Evolutionary conservation across 2,113 vertebrate genomes (phyloP).

Genomic region (Pardalotus punctatus): DNA sequence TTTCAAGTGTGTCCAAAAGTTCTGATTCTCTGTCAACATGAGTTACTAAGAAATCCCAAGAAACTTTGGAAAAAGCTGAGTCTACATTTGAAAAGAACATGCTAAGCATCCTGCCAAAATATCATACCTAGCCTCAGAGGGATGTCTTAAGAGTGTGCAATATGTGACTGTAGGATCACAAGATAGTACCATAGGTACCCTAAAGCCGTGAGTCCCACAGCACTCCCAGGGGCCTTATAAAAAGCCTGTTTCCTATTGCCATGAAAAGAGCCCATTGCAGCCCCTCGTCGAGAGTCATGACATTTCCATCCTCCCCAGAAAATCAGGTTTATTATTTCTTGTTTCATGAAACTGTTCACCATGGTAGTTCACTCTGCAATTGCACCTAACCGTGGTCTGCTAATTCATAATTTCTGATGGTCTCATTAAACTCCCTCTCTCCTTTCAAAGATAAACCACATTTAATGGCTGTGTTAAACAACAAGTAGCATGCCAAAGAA

Average conservation of each 20-base stretch:
- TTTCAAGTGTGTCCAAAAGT: not conserved
- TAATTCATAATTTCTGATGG: conserved; percentile 24
- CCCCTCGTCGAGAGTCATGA: not conserved
- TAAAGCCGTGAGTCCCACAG: not conserved
- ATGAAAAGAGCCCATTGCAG: not conserved
- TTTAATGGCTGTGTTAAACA: not conserved
- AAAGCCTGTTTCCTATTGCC: not conserved
- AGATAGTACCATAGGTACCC: not conserved
- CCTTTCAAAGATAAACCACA: conserved; percentile 28
- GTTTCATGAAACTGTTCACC: not conserved
- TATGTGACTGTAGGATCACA: not conserved
- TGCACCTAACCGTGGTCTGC: not conserved
- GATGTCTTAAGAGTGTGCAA: not conserved
- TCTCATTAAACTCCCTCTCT: not conserved
- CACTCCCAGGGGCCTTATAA: not conserved
- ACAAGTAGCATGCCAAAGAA: not conserved
- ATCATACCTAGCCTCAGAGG: not conserved
- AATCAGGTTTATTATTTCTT: not conserved
- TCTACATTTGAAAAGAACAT: not conserved
- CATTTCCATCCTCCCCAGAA: not conserved
- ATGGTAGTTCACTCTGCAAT: not conserved
- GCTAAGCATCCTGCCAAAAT: not conserved
- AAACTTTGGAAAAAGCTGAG: not conserved
- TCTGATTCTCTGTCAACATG: not conserved
- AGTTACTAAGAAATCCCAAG: conserved; percentile 1